Conservation (phyloP, 37 sponge, comb jelly and placozoan genomes). For the Chondrosia reniformis region DNA sequence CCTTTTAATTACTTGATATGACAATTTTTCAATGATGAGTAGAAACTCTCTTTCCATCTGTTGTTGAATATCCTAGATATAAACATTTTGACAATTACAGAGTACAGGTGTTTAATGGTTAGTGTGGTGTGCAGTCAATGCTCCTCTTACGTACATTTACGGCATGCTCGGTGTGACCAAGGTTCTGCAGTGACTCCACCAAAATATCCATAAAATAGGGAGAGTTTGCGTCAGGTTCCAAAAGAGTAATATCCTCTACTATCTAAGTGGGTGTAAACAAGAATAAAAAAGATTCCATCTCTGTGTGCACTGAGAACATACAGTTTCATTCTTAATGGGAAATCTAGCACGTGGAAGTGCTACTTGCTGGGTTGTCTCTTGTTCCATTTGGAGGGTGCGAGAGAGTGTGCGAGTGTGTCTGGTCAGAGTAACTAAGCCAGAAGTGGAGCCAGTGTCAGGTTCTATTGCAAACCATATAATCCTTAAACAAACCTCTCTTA, state of each 20-base stretch:
- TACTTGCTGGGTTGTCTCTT: not conserved
- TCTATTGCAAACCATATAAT: too few relatives aligned
- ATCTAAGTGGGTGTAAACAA: constrained; percentile 18
- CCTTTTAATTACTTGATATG: too few relatives aligned
- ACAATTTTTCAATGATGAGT: too few relatives aligned
- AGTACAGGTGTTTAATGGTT: too few relatives aligned
- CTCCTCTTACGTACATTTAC: constrained; percentile 47
- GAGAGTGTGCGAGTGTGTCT: constrained; percentile 7
- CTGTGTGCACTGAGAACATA: not conserved
- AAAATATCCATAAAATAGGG: constrained; percentile 63
- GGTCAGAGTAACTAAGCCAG: not conserved
- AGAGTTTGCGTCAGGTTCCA: constrained; percentile 65
- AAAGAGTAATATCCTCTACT: constrained; percentile 38
- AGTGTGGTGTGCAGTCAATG: too few relatives aligned
- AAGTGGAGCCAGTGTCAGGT: too few relatives aligned
- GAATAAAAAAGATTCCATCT: not conserved
- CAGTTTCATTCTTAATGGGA: not conserved
- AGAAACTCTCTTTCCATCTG: not conserved
- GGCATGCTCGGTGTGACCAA: constrained; percentile 57
- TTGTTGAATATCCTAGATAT: too few relatives aligned
- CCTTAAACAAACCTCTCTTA: not conserved
- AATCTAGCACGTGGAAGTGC: not conserved
- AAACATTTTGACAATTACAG: too few relatives aligned
- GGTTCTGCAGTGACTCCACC: constrained; percentile 63
- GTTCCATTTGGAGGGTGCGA: constrained; percentile 10